A percentile compares a stretch with the other conserved stretches of the same genome.
Conservation (phyloP, 2,797 vertebrate species). For the Scarus forsteni region DNA sequence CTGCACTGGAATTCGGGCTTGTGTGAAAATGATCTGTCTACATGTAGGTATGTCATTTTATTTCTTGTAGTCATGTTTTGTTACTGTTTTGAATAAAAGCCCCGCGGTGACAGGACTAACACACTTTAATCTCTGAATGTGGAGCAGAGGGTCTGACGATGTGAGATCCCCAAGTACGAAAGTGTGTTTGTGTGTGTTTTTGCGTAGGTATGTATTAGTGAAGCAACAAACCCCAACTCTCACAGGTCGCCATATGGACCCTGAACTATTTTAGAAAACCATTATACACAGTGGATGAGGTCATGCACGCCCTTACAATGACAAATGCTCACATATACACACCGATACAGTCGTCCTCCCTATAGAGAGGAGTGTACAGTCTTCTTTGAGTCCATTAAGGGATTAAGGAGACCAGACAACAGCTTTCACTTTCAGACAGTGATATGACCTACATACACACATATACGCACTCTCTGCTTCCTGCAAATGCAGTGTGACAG, state of each 20-base stretch:
- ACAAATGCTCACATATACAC: constrained; percentile 16
- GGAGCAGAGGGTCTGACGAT: too few species aligned
- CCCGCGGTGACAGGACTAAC: too few species aligned
- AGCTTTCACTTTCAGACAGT: constrained; percentile 67
- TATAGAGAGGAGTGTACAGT: constrained; percentile 34
- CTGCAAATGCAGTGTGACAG: constrained; percentile 48
- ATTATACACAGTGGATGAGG: constrained; percentile 33
- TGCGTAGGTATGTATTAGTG: not conserved
- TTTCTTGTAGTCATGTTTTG: too few species aligned
- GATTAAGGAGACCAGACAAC: constrained; percentile 63
- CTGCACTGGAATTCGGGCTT: too few species aligned
- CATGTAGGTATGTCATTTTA: too few species aligned
- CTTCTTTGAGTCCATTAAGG: constrained; percentile 61
- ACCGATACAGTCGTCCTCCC: constrained; percentile 8
- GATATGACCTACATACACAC: constrained; percentile 62
- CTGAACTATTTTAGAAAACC: constrained; percentile 52
- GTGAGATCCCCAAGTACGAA: not conserved
- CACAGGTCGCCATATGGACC: constrained; percentile 62
- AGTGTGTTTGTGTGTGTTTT: not conserved
- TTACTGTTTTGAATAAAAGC: too few species aligned
- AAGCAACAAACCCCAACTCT: constrained; percentile 56
- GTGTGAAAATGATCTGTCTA: too few species aligned
- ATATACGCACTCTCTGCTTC: constrained; percentile 6
- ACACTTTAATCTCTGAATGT: too few species aligned
- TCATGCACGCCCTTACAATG: constrained; percentile 20